phyloP scores from a whole-genome alignment of 1,140 invertebrate species.

The Drosophila melanogaster region Release_6_plus_ISO1_MT NT_037436.4:22727001-22727500 shows the following conservation, averaged over 20 bases:
- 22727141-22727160: constrained; percentile 46
- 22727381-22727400: constrained; percentile 73
- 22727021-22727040: constrained; percentile 78
- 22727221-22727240: constrained; percentile 43
- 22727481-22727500: not conserved
- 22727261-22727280: constrained; percentile 67
- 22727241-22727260: constrained; percentile 51
- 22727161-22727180: constrained; percentile 36
- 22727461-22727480: constrained; percentile 78
- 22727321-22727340: constrained; percentile 17
- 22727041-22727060: constrained; percentile 76
- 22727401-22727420: constrained; percentile 43
- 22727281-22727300: constrained; percentile 22
- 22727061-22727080: constrained; percentile 68
- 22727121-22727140: constrained; percentile 80
- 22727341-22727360: constrained; percentile 73
- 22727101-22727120: constrained; percentile 76
- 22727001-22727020: constrained; percentile 70
- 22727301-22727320: not conserved
- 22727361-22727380: constrained; percentile 67
- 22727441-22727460: constrained; percentile 56
- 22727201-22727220: constrained; percentile 74
- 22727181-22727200: constrained; percentile 76
- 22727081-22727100: constrained; percentile 66
- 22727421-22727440: constrained; percentile 68